Percentiles rank a stretch among this genome's conserved stretches.
Conservation (phyloP, 64 coral and sea anemone genomes). For the Porites lutea region DNA sequence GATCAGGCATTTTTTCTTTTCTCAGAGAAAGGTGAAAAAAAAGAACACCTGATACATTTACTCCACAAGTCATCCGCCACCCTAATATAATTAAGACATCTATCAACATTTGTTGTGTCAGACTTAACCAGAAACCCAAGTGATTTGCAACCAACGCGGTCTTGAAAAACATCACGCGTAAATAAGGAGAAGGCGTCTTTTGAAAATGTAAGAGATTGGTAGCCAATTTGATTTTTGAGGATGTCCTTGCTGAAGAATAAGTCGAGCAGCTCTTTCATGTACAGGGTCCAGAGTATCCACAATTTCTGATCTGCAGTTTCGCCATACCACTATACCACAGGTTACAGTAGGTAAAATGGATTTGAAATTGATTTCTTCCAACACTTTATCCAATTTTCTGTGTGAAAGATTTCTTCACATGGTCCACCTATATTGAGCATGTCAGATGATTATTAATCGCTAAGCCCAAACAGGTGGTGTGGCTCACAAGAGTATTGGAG, state of each 20-base stretch:
- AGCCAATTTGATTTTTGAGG: neutral
- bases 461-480: constrained; percentile 11
- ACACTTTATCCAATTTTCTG: neutral
- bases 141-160: too few species aligned
- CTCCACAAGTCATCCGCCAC: too few species aligned
- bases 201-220: neutral
- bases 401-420: constrained; percentile 9
- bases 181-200: neutral
- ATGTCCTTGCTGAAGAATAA: neutral
- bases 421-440: constrained; percentile 4
- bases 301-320: constrained; percentile 6
- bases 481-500: constrained; percentile 14
- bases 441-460: constrained; percentile 21
- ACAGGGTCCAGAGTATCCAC: neutral
- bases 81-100: too few species aligned
- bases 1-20: too few species aligned
- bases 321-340: constrained; percentile 39
- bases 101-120: too few species aligned
- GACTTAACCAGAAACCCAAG: too few species aligned
- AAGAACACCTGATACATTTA: too few species aligned
- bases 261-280: constrained; percentile 3
- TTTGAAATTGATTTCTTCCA: constrained; percentile 27
- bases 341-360: neutral
- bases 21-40: too few species aligned
- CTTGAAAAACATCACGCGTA: neutral